These are phyloP conservation scores for Anoplopoma fimbria DNA, from an alignment of 2,113 vertebrate genomes.

Conservation along the genomic window DNA sequence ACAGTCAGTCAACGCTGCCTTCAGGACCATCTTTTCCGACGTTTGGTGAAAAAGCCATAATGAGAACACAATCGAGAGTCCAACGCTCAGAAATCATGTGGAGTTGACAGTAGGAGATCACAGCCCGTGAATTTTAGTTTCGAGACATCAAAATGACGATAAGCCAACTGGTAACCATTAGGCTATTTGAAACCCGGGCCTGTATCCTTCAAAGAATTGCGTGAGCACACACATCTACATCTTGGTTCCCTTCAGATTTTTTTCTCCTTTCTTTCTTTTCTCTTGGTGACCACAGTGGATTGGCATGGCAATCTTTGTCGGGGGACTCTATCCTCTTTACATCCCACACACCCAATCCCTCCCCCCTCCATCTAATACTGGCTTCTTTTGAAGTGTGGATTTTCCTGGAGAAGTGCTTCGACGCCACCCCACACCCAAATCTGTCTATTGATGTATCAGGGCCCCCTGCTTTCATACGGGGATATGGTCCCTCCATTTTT, in stretches of 20 bases:
- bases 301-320: constrained; percentile 65
- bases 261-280: constrained; percentile 33
- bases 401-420: constrained; percentile 77
- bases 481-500: constrained; percentile 65
- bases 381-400: constrained; percentile 80
- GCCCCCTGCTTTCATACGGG: constrained; percentile 67
- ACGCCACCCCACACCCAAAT: constrained; percentile 67
- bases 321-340: constrained; percentile 55
- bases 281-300: constrained; percentile 66
- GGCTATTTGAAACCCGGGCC: constrained; percentile 42
- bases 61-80: constrained; percentile 32
- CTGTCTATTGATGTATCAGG: constrained; percentile 79
- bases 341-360: constrained; percentile 26
- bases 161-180: constrained; percentile 71
- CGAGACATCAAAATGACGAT: constrained; percentile 49
- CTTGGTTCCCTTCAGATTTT: constrained; percentile 44
- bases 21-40: constrained; percentile 19
- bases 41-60: constrained; percentile 43
- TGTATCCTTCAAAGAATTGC: constrained; percentile 63
- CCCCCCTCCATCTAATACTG: constrained; percentile 57
- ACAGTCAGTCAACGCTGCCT: constrained; percentile 28
- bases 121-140: constrained; percentile 40
- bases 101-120: constrained; percentile 42
- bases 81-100: constrained; percentile 21
- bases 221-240: constrained; percentile 60